Conservation (phyloP, 2,888 invertebrate genomes). For the Hydropsyche betteni region DNA sequence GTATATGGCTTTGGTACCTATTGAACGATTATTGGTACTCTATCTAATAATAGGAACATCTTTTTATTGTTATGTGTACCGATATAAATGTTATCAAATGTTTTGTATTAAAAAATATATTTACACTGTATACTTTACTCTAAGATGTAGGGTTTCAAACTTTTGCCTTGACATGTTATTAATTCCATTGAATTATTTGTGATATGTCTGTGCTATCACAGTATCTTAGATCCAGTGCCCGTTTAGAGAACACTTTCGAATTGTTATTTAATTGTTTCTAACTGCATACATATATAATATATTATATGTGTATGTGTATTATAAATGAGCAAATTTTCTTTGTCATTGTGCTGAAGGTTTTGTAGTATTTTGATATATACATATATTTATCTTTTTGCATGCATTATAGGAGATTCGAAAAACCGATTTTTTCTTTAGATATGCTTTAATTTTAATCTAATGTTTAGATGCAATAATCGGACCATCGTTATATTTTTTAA, state of each 20-base stretch:
- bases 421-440: slow-evolving; percentile 44
- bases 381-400: slow-evolving; percentile 39
- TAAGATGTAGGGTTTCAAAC: slow-evolving; percentile 46
- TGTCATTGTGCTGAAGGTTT: slow-evolving; percentile 45
- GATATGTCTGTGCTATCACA: slow-evolving; percentile 49
- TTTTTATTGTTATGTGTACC: slow-evolving; percentile 45
- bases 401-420: slow-evolving; percentile 38
- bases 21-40: slow-evolving; percentile 37
- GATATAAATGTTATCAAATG: slow-evolving; percentile 43
- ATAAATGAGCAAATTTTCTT: slow-evolving; percentile 37
- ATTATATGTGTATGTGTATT: background rate
- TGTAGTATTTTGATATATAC: slow-evolving; percentile 47
- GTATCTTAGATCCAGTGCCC: slow-evolving; percentile 39
- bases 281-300: background rate
- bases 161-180: slow-evolving; percentile 50
- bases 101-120: slow-evolving; percentile 42
- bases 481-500: slow-evolving; percentile 42
- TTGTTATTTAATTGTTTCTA: slow-evolving; percentile 31
- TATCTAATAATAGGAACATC: slow-evolving; percentile 43
- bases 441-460: slow-evolving; percentile 43
- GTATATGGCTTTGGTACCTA: slow-evolving; percentile 41
- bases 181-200: slow-evolving; percentile 48
- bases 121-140: slow-evolving; percentile 46
- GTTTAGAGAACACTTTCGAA: slow-evolving; percentile 34
- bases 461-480: slow-evolving; percentile 45